These are phyloP conservation scores for Poecilia velifera DNA, from an alignment of 2,797 vertebrate species.

Conservation along the genomic window DNA sequence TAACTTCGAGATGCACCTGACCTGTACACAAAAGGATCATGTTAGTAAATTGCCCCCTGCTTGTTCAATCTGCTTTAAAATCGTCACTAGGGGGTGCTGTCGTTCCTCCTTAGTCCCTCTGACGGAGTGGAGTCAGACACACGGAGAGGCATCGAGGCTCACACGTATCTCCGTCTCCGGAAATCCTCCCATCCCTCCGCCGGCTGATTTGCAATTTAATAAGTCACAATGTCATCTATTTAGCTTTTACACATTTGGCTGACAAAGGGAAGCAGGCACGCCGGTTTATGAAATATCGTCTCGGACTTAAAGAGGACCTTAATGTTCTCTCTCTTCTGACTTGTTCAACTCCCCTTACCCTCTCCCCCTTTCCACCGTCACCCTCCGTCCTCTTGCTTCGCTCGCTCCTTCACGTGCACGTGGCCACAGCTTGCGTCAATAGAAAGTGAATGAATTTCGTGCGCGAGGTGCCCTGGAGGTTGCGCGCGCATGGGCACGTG, in stretches of 20 bases:
- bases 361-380: neutral
- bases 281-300: slow-evolving; percentile 58
- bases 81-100: slow-evolving; percentile 73
- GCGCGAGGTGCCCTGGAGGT: slow-evolving; percentile 27
- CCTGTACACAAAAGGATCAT: neutral
- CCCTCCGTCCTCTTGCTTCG: neutral
- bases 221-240: slow-evolving; percentile 78
- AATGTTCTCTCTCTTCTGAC: slow-evolving; percentile 44
- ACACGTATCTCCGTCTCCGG: slow-evolving; percentile 59
- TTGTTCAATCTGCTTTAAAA: slow-evolving; percentile 10
- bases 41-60: too few species aligned
- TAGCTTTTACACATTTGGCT: slow-evolving; percentile 74
- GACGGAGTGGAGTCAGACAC: neutral
- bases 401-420: neutral
- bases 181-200: slow-evolving; percentile 64
- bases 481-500: slow-evolving; percentile 7
- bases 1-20: neutral
- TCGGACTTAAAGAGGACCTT: slow-evolving; percentile 53
- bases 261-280: slow-evolving; percentile 64
- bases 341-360: neutral
- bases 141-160: slow-evolving; percentile 21
- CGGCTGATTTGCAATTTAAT: slow-evolving; percentile 79
- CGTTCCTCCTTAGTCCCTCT: slow-evolving; percentile 56
- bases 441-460: slow-evolving; percentile 55
- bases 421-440: slow-evolving; percentile 15